phyloP scores from a whole-genome alignment of 1,140 invertebrate species.

The Aphaenogaster rudis region DNA sequence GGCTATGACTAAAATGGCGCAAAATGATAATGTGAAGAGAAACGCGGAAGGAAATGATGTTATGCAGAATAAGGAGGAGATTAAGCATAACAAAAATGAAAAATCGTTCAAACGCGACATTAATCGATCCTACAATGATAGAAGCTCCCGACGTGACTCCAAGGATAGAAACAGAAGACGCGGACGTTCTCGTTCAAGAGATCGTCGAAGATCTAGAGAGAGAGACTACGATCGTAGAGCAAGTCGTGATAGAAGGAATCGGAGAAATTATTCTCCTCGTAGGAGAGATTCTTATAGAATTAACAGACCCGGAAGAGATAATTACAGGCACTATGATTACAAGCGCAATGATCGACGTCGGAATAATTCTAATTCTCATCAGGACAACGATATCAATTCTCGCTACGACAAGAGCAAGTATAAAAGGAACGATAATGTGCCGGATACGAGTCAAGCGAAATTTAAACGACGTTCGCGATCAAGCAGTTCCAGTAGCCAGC shows the following conservation, averaged over 20 bases:
- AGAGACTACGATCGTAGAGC: constrained; percentile 75
- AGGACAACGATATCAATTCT: constrained; percentile 70
- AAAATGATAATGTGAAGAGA: constrained; percentile 64
- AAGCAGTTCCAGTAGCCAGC: constrained; percentile 80
- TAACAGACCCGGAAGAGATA: constrained; percentile 74
- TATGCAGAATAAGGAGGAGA: constrained; percentile 74
- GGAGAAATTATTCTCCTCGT: constrained; percentile 78
- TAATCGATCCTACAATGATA: constrained; percentile 72
- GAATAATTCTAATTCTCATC: constrained; percentile 72
- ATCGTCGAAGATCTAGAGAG: constrained; percentile 78
- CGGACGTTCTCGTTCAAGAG: constrained; percentile 79
- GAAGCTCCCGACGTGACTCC: constrained; percentile 75
- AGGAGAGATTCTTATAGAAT: constrained; percentile 76
- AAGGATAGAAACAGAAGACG: constrained; percentile 77
- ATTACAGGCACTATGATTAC: constrained; percentile 71
- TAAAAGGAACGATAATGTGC: constrained; percentile 66
- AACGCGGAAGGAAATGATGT: constrained; percentile 70
- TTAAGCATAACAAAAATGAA: constrained; percentile 74
- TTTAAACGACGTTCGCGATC: constrained; percentile 83
- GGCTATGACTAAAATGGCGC: constrained; percentile 69
- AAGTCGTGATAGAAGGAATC: constrained; percentile 79
- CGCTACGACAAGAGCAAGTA: constrained; percentile 64
- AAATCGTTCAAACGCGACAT: constrained; percentile 72
- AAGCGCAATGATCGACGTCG: constrained; percentile 73
- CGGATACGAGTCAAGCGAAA: constrained; percentile 76